Conservation (phyloP, 2,888 invertebrate genomes). For the Eutolmus rufibarbis region DNA sequence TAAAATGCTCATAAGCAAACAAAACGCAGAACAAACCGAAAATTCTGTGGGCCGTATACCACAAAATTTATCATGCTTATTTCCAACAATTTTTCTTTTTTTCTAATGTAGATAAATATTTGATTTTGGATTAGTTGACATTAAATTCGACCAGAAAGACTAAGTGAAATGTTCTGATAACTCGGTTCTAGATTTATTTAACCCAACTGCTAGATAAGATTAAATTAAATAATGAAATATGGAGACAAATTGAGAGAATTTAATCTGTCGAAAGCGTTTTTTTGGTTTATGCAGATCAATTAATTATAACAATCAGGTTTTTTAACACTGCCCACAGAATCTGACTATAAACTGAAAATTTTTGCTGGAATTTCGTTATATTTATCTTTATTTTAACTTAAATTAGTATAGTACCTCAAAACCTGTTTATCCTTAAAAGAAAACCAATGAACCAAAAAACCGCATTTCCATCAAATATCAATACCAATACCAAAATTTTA, state of each 20-base stretch:
- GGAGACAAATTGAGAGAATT: background rate
- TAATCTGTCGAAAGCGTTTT: background rate
- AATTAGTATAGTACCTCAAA: too few relatives aligned
- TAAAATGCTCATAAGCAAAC: background rate
- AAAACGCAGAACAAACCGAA: background rate
- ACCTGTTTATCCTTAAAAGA: too few relatives aligned
- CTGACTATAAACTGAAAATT: too few relatives aligned
- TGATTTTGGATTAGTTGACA: background rate
- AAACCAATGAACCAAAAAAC: too few relatives aligned
- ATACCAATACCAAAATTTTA: background rate
- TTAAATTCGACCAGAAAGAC: background rate
- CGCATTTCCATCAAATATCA: background rate
- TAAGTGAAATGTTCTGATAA: background rate
- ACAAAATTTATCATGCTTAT: background rate
- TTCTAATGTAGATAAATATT: background rate
- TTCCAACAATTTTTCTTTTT: background rate
- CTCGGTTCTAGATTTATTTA: background rate
- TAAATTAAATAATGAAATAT: background rate
- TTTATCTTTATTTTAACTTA: too few relatives aligned
- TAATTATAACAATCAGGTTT: background rate
- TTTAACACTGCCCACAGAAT: too few relatives aligned
- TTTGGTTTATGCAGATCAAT: background rate
- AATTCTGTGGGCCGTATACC: background rate
- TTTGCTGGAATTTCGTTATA: too few relatives aligned
- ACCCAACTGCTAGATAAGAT: background rate